Percentiles rank a stretch among this genome's conserved stretches.
These are phyloP conservation scores for Chloroclysta siterata DNA, from an alignment of 2,888 invertebrate genomes.

Conservation along the genomic window DNA sequence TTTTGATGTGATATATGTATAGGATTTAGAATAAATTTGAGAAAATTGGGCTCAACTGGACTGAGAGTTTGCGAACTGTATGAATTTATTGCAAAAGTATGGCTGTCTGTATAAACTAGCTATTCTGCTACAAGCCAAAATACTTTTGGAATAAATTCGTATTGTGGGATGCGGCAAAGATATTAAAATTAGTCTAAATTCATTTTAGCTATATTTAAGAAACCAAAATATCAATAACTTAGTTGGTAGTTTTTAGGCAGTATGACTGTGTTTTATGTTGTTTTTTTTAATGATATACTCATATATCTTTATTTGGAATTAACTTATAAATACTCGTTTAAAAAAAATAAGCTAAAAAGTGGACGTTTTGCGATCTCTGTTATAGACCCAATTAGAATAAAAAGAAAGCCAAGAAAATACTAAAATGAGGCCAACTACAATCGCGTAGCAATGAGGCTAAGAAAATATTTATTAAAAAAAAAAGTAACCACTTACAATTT, in stretches of 20 bases:
- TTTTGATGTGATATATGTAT: conserved; percentile 41
- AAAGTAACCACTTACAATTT: too few relatives aligned
- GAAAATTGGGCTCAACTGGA: conserved; percentile 30
- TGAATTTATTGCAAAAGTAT: too few relatives aligned
- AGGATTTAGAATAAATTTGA: conserved; percentile 22
- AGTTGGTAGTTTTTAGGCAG: conserved; percentile 36
- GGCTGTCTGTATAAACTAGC: too few relatives aligned
- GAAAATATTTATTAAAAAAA: too few relatives aligned
- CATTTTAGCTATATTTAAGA: conserved; percentile 31
- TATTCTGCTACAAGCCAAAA: too few relatives aligned
- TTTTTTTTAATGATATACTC: neutral
- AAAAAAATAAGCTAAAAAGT: too few relatives aligned
- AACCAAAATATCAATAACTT: conserved; percentile 49
- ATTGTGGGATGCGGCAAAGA: conserved; percentile 34
- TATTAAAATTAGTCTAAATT: conserved; percentile 45
- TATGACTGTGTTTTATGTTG: conserved; percentile 44
- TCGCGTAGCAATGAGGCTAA: too few relatives aligned
- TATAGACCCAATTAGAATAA: too few relatives aligned
- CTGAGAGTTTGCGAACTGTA: conserved; percentile 12
- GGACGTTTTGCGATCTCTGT: too few relatives aligned
- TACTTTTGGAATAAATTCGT: conserved; percentile 12
- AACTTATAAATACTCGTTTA: too few relatives aligned
- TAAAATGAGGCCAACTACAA: too few relatives aligned
- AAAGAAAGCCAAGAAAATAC: too few relatives aligned
- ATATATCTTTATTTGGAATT: neutral